Base-by-base conservation (phyloP, 30 jellyfish, hydroid and myxozoan species). In the Cassiopea andromeda region DNA sequence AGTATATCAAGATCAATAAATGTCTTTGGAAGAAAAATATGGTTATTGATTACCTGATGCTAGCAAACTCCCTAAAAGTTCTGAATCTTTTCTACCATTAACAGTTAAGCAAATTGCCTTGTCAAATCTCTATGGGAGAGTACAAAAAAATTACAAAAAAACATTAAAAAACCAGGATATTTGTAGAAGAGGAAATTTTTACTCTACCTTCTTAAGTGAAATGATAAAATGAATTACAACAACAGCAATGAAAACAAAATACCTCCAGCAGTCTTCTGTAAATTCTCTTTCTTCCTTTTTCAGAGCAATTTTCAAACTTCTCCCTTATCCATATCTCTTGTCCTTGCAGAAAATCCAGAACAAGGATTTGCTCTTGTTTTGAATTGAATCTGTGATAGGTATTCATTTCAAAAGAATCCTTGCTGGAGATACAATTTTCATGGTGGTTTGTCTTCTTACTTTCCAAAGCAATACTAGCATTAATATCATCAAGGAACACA, bases 261-360 rank as follows among this genome's bases (percentile, higher is more conserved):
- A 90, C 97, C 97, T 90, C 93, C 47, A 90, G 87, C 58, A 90
- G 57, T 59, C 97, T 82, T 46, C 93, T 73, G 70, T 90, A 90
- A 18, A 69, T 57, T 77, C 91, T 83, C 45, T 83, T 90, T 69
- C 97, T 83, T 47, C 43, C 87, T 12, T 3, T 60, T 10, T 61
- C 87, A 64, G 54, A 45, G 50, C 95, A 88, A 46, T 67, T 69
- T 45, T 90, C 92, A 90, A 90, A 90, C 27, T 78, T 90, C 18
- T 60, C 38, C 50, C 87, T 75, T 8, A 90, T 77, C 80, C 59
- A 59, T 18, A 68, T 44, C 46, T 83, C 88, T n/a, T 64, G 48
- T 44, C 77, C 91, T 68, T 90, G 97, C 5, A 90, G 76, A 46
- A 54, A 4, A 58, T 90, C 97, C 66, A 90, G 60, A 43, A 82